Percentiles rank a stretch among this genome's conserved stretches.
phyloP scores from a whole-genome alignment of 2,113 vertebrate species.

The Taxidea taxus region DNA sequence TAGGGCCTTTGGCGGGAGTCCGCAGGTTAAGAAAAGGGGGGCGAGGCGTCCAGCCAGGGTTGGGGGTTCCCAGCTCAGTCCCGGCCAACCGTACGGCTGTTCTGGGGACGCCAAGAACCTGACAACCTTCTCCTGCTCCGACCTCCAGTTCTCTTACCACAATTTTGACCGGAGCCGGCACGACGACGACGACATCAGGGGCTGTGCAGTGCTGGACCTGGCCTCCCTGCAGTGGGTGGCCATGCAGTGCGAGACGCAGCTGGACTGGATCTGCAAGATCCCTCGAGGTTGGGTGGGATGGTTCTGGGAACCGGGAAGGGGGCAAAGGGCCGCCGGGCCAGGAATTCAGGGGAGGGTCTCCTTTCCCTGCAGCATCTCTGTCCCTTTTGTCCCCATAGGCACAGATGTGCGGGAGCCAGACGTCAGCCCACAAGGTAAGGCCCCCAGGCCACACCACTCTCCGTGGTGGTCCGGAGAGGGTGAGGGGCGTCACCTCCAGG shows the following conservation, averaged over 20 bases:
- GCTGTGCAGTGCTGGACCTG: slow-evolving; percentile 91
- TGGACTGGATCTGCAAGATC: slow-evolving; percentile 99
- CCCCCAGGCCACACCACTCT: fast-evolving
- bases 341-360: background rate
- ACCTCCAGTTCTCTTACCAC: slow-evolving; percentile 91
- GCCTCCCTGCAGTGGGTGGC: slow-evolving; percentile 94
- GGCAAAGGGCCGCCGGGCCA: background rate
- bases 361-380: background rate
- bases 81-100: background rate
- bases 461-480: background rate
- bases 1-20: fast-evolving
- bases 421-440: slow-evolving; percentile 86
- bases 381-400: slow-evolving; percentile 78
- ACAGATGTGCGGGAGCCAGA: slow-evolving; percentile 86
- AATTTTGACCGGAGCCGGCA: slow-evolving; percentile 91
- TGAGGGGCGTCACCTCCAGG: background rate
- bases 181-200: slow-evolving; percentile 84
- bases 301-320: background rate
- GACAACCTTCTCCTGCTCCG: background rate
- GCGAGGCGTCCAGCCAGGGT: fast-evolving
- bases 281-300: slow-evolving; percentile 88
- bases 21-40: background rate
- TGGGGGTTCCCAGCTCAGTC: background rate
- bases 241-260: slow-evolving; percentile 92
- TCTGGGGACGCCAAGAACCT: background rate